Base-by-base conservation (phyloP, 1,140 invertebrate species). In the Cecropterus lyciades region DNA sequence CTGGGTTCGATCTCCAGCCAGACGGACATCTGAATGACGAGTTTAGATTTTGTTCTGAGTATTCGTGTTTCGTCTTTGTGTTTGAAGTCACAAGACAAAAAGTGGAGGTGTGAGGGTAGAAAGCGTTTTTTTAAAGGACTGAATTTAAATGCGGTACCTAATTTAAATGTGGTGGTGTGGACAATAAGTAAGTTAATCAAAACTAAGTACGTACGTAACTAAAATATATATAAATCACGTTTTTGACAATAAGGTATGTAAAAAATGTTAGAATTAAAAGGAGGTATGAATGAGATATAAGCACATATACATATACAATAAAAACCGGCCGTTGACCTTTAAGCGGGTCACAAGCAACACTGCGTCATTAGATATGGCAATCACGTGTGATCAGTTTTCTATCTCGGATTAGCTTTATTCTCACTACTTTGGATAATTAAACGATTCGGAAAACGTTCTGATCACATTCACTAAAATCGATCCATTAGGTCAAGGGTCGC, bases 401-500 rank as follows among this genome's bases (percentile, higher is more conserved):
- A 9, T 30, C 24, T 33, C 27, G n/a, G 40, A 40, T 43, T 56
- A 42, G 4, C 53, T 16, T n/a, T 37, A n/a, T 11, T 37, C 65
- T 68, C 53, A 73, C 72, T 76, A 73, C 70, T 82, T 76, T 64
- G 60, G 68, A 75, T 77, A 82, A 80, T 80, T 82, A 80, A 80
- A 79, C 75, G 74, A 78, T 75, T 82, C 76, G 67, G 73, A 73
- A 80, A 78, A 81, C 73, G 65, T 73, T 67, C 76, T 72, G 78
- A 72, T 77, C 80, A 85, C 84, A 87, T 89, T 91, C 82, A 85
- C 84, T 77, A 84, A 75, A 83, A 87, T 87, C 87, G 86, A 87
- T 84, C 80, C 79, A 72, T 81, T 83, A 84, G 86, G 88, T 91
- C 88, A 91, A 84, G 85, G 85, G 86, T 89, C 85, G 80, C 66